A percentile compares a stretch with the other conserved stretches of the same genome.
Evolutionary conservation across 2,113 vertebrate species (phyloP).

Genomic region (Pseudorasbora parva): DNA sequence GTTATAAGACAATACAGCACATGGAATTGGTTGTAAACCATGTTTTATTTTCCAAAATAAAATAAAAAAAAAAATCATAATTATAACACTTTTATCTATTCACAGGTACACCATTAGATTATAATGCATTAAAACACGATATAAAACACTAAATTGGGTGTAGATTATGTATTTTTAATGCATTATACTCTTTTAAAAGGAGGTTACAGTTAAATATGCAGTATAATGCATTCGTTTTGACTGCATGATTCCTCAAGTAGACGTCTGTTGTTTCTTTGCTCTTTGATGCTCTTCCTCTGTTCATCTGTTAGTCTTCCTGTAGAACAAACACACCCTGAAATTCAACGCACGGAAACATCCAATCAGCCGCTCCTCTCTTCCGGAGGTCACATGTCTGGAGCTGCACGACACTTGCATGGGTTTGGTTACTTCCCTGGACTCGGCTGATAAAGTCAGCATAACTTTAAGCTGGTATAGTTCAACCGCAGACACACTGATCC

Average conservation of each 20-base stretch:
- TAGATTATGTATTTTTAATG: neutral
- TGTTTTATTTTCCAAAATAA: too few species aligned
- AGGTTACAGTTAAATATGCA: neutral
- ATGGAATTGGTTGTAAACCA: too few species aligned
- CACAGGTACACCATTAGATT: neutral
- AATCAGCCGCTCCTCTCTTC: slow-evolving; percentile 7
- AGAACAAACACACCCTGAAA: neutral
- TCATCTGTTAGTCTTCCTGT: slow-evolving; percentile 36
- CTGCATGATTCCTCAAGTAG: neutral
- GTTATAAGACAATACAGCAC: too few species aligned
- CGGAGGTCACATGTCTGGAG: neutral
- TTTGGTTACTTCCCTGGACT: slow-evolving; percentile 11
- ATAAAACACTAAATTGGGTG: neutral
- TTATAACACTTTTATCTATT: too few species aligned
- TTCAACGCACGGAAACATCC: neutral
- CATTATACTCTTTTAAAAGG: neutral
- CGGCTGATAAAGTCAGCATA: neutral
- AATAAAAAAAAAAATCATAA: too few species aligned
- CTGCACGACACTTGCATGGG: neutral
- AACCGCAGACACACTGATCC: too few species aligned
- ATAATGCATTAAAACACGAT: neutral
- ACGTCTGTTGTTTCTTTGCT: neutral
- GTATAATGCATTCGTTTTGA: neutral
- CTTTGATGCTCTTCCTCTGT: slow-evolving; percentile 11
- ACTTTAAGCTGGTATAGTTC: neutral